Evolutionary conservation across 1,140 invertebrate genomes (phyloP).

Genomic region (Diuraphis noxia): DNA sequence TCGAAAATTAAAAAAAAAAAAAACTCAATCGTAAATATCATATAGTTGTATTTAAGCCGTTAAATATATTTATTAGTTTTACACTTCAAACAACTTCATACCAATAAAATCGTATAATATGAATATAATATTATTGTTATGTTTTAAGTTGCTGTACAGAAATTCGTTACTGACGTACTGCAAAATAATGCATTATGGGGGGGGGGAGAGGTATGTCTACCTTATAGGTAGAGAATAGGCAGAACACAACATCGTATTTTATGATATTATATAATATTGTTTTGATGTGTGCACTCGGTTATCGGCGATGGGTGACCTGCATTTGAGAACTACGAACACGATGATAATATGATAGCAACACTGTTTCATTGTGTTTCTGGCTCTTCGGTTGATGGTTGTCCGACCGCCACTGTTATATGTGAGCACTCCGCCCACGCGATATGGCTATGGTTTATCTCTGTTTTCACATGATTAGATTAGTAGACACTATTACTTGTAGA

Average conservation of each 20-base stretch:
- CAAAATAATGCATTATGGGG: neutral
- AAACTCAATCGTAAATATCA: neutral
- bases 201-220: too few relatives aligned
- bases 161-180: neutral
- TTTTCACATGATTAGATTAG: constrained; percentile 5
- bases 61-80: too few relatives aligned
- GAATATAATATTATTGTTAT: too few relatives aligned
- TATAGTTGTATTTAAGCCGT: too few relatives aligned
- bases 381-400: neutral
- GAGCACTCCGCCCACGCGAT: neutral
- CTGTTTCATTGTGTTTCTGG: neutral
- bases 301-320: neutral
- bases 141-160: neutral
- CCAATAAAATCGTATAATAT: too few relatives aligned
- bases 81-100: too few relatives aligned
- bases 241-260: too few relatives aligned
- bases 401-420: too few relatives aligned
- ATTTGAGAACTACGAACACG: neutral
- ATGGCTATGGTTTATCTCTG: neutral
- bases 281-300: neutral
- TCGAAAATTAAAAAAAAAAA: neutral
- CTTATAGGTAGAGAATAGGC: too few relatives aligned
- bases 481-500: neutral
- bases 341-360: neutral
- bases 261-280: too few relatives aligned